A percentile compares a stretch with the other conserved stretches of the same genome.
phyloP scores from a whole-genome alignment of 2,113 vertebrate species.

The Mustela nigripes region DNA sequence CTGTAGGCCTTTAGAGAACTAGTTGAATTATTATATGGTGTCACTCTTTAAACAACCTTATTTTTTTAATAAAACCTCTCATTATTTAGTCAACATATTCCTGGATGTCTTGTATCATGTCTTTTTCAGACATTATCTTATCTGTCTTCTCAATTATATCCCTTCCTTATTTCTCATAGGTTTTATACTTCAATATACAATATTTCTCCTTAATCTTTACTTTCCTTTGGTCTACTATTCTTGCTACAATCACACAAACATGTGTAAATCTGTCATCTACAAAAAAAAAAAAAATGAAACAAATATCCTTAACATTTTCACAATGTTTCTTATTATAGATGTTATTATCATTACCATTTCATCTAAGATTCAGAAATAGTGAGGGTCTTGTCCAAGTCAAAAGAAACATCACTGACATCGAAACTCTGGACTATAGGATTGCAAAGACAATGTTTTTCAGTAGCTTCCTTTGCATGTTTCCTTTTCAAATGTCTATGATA shows the following conservation, averaged over 20 bases:
- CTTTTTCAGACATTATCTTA: neutral
- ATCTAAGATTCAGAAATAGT: neutral
- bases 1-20: neutral
- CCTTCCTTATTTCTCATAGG: neutral
- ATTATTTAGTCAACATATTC: neutral
- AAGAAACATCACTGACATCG: neutral
- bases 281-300: neutral
- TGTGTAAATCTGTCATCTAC: neutral
- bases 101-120: neutral
- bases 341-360: neutral
- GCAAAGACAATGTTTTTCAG: neutral
- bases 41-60: neutral
- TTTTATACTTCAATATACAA: neutral
- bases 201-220: neutral
- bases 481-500: neutral
- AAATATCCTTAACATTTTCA: neutral
- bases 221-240: neutral
- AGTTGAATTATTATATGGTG: neutral
- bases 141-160: neutral
- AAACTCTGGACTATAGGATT: neutral
- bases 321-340: neutral
- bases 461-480: neutral
- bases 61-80: neutral
- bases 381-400: fast-evolving
- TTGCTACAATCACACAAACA: neutral